phyloP scores from a whole-genome alignment of 2,797 vertebrate species.

The Enteromius radiatus region DNA sequence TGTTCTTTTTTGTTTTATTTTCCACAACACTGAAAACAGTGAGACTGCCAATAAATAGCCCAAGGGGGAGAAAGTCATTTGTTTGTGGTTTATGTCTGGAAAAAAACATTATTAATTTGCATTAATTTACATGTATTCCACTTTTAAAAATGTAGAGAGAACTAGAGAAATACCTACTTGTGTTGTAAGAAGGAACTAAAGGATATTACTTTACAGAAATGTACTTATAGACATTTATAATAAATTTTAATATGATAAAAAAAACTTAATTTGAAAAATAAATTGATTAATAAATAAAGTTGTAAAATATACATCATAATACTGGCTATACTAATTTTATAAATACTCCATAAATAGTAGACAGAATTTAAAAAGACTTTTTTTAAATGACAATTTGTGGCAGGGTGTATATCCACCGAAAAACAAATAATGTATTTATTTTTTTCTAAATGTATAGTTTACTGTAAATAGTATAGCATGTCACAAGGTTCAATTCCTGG shows the following conservation, averaged over 20 bases:
- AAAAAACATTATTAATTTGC: slow-evolving; percentile 51
- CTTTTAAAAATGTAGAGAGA: slow-evolving; percentile 5
- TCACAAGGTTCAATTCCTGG: neutral
- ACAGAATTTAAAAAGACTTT: neutral
- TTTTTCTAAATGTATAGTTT: neutral
- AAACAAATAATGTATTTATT: neutral
- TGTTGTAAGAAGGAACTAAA: neutral
- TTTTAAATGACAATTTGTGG: neutral
- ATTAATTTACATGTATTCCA: slow-evolving; percentile 53
- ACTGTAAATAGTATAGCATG: neutral
- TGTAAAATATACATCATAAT: neutral
- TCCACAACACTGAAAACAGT: neutral
- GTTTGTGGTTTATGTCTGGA: slow-evolving; percentile 46
- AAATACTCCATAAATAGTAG: too few relatives aligned
- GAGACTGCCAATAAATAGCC: slow-evolving; percentile 1
- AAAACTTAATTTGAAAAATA: neutral
- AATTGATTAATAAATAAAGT: neutral
- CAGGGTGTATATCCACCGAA: neutral
- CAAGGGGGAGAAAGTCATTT: neutral
- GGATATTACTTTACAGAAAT: slow-evolving; percentile 6
- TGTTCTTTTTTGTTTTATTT: neutral
- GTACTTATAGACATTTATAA: neutral
- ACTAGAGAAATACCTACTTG: neutral
- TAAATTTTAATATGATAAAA: neutral
- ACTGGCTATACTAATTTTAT: neutral